Conservation (phyloP, 2,888 invertebrate species). For the Osmoderma eremita region DNA sequence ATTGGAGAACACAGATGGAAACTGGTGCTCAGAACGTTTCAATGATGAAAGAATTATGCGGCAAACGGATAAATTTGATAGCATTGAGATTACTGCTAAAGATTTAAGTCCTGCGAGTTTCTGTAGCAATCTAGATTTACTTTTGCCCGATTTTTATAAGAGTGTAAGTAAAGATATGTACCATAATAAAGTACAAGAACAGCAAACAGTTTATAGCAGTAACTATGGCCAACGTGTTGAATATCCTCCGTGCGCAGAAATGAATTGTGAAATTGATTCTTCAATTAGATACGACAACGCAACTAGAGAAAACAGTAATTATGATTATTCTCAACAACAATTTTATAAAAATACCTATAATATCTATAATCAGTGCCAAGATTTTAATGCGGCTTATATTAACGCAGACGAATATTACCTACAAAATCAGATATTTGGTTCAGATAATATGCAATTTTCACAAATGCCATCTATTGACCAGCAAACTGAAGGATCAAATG, state of each 20-base stretch:
- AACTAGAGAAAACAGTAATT: conserved; percentile 48
- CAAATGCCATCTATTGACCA: conserved; percentile 51
- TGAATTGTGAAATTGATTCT: conserved; percentile 46
- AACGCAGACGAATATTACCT: conserved; percentile 37
- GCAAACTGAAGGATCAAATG: conserved; percentile 57
- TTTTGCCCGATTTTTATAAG: conserved; percentile 56
- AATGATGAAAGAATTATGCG: conserved; percentile 50
- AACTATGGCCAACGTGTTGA: conserved; percentile 54
- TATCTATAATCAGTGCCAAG: conserved; percentile 33
- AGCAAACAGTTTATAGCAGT: conserved; percentile 51
- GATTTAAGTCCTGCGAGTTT: conserved; percentile 59
- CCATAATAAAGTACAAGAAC: conserved; percentile 43
- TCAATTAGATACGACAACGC: conserved; percentile 53
- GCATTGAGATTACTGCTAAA: conserved; percentile 57
- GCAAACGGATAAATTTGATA: conserved; percentile 57
- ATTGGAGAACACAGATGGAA: conserved; percentile 45
- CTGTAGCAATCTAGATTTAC: conserved; percentile 55
- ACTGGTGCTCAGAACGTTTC: conserved; percentile 50
- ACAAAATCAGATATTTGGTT: conserved; percentile 37
- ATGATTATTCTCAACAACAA: conserved; percentile 29
- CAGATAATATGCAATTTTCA: conserved; percentile 41
- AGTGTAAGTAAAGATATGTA: conserved; percentile 26
- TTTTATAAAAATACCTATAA: conserved; percentile 38
- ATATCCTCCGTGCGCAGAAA: conserved; percentile 58
- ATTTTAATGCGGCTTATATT: conserved; percentile 10